Evolutionary conservation across 2,113 vertebrate genomes (phyloP).

Genomic region (Tragelaphus strepsiceros): DNA sequence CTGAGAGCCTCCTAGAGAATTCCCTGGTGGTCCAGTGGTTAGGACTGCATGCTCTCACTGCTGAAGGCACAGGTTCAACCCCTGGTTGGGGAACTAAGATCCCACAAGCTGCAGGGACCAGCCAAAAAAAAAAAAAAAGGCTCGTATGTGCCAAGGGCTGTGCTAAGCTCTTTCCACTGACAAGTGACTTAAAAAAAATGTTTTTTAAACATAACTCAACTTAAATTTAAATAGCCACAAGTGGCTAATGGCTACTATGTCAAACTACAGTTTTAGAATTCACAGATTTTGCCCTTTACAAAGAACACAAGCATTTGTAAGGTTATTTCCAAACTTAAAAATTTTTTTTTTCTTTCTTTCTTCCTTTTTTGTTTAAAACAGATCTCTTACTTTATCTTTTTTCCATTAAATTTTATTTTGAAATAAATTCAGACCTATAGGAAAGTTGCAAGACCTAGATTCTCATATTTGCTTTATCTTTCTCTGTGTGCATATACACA

Average conservation of each 20-base stretch:
- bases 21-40: neutral
- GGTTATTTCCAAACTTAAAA: neutral
- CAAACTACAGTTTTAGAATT: neutral
- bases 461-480: neutral
- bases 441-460: neutral
- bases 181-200: neutral
- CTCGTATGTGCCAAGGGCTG: neutral
- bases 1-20: neutral
- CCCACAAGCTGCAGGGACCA: neutral
- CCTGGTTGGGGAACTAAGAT: neutral
- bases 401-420: constrained; percentile 5
- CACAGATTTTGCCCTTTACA: neutral
- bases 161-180: neutral
- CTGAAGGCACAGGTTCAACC: neutral
- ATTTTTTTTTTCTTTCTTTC: neutral
- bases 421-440: neutral
- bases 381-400: neutral
- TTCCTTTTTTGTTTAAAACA: neutral
- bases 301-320: neutral
- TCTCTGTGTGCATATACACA: neutral
- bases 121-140: neutral
- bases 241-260: neutral
- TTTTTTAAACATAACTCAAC: neutral
- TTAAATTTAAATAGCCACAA: neutral
- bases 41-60: neutral